Conservation (phyloP, 2,797 vertebrate species). For the Artibeus lituratus region DNA sequence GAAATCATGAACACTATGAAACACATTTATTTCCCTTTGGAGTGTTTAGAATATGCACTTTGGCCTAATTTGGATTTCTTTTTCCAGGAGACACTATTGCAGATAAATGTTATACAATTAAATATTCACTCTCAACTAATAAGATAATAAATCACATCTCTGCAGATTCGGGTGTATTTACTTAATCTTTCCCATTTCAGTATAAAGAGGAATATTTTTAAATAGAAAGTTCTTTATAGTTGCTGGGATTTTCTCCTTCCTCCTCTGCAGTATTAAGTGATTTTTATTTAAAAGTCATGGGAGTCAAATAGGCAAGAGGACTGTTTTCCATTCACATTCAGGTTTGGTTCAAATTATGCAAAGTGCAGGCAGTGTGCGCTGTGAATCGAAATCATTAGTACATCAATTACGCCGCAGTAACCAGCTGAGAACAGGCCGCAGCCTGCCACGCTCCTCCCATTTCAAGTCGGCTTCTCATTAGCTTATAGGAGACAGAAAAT, state of each 20-base stretch:
- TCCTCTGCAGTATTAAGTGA: conserved; percentile 61
- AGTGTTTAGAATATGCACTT: conserved; percentile 55
- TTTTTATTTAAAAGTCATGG: conserved; percentile 69
- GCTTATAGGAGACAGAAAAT: conserved; percentile 57
- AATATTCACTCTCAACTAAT: conserved; percentile 58
- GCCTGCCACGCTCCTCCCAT: conserved; percentile 4
- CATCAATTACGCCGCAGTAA: conserved; percentile 67
- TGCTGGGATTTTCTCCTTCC: conserved; percentile 28
- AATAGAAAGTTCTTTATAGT: conserved; percentile 34
- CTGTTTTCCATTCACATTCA: conserved; percentile 62
- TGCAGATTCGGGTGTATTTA: conserved; percentile 40
- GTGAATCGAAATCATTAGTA: conserved; percentile 53
- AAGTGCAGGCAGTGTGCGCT: conserved; percentile 58
- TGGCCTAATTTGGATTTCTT: conserved; percentile 40
- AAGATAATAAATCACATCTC: conserved; percentile 64
- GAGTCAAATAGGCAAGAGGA: conserved; percentile 49
- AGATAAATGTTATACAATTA: conserved; percentile 60
- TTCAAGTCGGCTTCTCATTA: conserved; percentile 52
- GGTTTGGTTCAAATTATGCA: conserved; percentile 64
- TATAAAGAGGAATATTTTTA: conserved; percentile 47
- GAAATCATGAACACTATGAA: conserved; percentile 15
- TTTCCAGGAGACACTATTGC: conserved; percentile 46
- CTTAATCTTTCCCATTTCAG: conserved; percentile 38
- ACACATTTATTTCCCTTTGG: conserved; percentile 45
- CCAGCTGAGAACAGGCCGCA: conserved; percentile 61